Percentiles rank a stretch among this genome's conserved stretches.
Conservation (phyloP, 2,888 invertebrate genomes). For the Ichneumoninae sp. region DNA sequence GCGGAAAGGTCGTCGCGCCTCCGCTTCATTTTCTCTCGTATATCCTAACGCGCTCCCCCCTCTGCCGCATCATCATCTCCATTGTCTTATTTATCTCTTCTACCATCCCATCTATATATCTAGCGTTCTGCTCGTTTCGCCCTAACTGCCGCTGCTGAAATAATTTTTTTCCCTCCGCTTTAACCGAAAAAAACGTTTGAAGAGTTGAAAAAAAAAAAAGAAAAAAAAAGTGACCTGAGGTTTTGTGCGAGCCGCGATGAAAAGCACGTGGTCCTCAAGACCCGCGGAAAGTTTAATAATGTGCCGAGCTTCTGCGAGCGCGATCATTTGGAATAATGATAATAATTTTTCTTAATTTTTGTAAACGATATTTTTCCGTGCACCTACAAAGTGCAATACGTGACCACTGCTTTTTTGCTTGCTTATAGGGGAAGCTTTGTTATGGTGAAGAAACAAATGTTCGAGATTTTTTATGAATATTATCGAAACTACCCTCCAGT, state of each 20-base stretch:
- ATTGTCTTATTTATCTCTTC: constrained; percentile 61
- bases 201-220: constrained; percentile 1
- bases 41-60: constrained; percentile 16
- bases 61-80: constrained; percentile 49
- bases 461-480: too few species aligned
- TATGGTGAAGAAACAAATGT: too few species aligned
- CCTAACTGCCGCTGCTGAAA: constrained; percentile 1
- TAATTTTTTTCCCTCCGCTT: constrained; percentile 30
- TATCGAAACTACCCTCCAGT: too few species aligned
- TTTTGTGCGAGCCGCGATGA: constrained; percentile 7
- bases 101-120: constrained; percentile 4
- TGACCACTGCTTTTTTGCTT: too few species aligned
- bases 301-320: neutral
- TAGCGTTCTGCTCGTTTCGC: neutral
- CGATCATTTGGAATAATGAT: neutral
- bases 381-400: too few species aligned
- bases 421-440: too few species aligned
- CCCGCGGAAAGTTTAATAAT: neutral
- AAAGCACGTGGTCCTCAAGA: neutral
- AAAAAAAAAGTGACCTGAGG: constrained; percentile 5
- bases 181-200: constrained; percentile 5
- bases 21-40: constrained; percentile 34
- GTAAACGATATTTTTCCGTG: too few species aligned
- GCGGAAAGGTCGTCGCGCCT: constrained; percentile 48
- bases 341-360: neutral